A percentile compares a stretch with the other conserved stretches of the same genome.
Evolutionary conservation across 2,888 invertebrate genomes (phyloP).

Genomic region (Megastigmus dorsalis): DNA sequence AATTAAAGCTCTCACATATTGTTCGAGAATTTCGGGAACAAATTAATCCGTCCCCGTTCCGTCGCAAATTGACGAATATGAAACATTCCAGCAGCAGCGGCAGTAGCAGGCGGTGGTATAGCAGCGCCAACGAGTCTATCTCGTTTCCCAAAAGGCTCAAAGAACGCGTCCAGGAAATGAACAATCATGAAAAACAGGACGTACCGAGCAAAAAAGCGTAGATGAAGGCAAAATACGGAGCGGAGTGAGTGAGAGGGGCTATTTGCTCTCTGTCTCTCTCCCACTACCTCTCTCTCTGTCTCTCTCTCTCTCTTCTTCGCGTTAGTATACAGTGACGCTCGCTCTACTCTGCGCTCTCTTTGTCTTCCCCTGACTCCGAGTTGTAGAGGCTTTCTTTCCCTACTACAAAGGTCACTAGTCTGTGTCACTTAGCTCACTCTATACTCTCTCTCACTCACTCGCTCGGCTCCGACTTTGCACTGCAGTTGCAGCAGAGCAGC

Average conservation of each 20-base stretch:
- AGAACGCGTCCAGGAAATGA: slow-evolving; percentile 50
- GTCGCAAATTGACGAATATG: no score
- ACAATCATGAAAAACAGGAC: slow-evolving; percentile 55
- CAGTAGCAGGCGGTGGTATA: no score
- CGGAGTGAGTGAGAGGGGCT: slow-evolving; percentile 4
- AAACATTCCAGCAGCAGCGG: no score
- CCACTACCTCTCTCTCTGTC: neutral
- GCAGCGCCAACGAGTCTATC: no score
- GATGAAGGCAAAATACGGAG: slow-evolving; percentile 19
- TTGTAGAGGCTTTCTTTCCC: neutral
- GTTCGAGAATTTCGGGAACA: no score
- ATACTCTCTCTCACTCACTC: neutral
- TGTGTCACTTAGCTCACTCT: no score
- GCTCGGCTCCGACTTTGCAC: no score
- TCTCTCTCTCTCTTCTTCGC: neutral
- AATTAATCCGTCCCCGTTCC: no score
- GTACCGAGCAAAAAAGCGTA: slow-evolving; percentile 1
- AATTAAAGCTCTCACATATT: no score
- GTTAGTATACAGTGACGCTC: no score
- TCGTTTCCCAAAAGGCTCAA: no score
- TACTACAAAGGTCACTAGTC: slow-evolving; percentile 26
- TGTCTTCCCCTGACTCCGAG: neutral
- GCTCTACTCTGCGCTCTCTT: neutral
- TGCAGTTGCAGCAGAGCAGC: no score
- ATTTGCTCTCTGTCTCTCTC: slow-evolving; percentile 2